Base-by-base conservation (phyloP, 2,113 vertebrate genomes). In the Macrotis lagotis region DNA sequence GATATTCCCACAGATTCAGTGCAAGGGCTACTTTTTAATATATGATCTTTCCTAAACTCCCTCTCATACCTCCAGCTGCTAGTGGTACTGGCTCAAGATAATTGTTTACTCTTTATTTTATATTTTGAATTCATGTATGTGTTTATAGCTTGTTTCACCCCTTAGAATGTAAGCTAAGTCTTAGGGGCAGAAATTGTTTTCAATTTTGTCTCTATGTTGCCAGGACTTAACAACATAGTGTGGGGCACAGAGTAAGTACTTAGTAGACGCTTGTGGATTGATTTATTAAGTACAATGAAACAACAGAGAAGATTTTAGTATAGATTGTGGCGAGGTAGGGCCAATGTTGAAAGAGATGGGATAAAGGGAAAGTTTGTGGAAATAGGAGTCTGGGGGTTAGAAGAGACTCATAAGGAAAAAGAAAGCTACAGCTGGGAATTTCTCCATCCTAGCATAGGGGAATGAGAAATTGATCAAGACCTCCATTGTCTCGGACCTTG, bases 301-400 rank as follows among this genome's bases (percentile, higher is more conserved):
- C 4, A n/a, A 2, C 37, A 74, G 59, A 19, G 4, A 0, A n/a
- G 0, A n/a, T 1, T 12, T n/a, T 74, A 19, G 19, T 74, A n/a
- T 74, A 16, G 59, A 74, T 24, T 83, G 19, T 44, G 16, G n/a
- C 44, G 26, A 44, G 14, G 37, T 74, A 22, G 37, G 37, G 66
- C 16, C 37, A 74, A 74, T 16, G 66, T 83, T 83, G 19, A 24
- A 24, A 8, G 66, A n/a, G 16, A 59, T 31, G 53, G 11, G 53
- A 74, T 83, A 83, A 83, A 16, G 16, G 37, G n/a, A 83, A 83
- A 83, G 66, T n/a, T 83, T 44, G n/a, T 8, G 19, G n/a, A 44
- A 83, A 83, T 22, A 24, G 37, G 66, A 44, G 14, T 83, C 16
- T 44, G 1, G 66, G 3, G 37, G 1, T 83, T 44, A 22, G 6